Evolutionary conservation across 2,888 invertebrate species (phyloP).

Genomic region (Tipula lateralis): DNA sequence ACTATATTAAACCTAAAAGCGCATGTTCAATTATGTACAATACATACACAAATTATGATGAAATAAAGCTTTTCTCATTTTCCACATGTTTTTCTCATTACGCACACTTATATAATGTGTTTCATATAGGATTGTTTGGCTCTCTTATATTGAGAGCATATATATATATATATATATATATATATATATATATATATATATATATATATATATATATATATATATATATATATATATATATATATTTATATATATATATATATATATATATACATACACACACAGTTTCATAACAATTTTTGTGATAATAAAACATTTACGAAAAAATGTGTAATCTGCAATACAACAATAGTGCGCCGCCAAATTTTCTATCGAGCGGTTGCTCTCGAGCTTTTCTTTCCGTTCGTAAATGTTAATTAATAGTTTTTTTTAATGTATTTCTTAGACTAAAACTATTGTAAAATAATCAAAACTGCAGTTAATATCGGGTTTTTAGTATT

Average conservation of each 20-base stretch:
- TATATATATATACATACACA: background rate
- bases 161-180: no score
- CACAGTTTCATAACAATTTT: background rate
- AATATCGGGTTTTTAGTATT: background rate
- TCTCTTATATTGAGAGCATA: background rate
- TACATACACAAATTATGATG: background rate
- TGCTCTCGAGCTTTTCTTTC: slow-evolving; percentile 24
- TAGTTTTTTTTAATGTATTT: background rate
- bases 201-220: background rate
- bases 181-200: background rate
- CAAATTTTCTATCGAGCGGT: slow-evolving; percentile 24
- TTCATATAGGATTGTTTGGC: background rate
- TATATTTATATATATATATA: no score
- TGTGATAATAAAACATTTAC: background rate
- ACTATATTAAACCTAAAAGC: background rate
- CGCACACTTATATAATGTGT: background rate
- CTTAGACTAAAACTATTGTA: background rate
- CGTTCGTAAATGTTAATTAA: background rate
- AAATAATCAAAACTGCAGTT: background rate
- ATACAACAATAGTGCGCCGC: slow-evolving; percentile 24
- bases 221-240: no score
- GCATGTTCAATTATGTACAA: background rate
- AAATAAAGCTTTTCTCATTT: background rate
- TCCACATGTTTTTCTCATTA: background rate
- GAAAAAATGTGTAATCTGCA: background rate